Evolutionary conservation across 1,140 invertebrate species (phyloP).

Genomic region (Aphelenchoides fujianensis): DNA sequence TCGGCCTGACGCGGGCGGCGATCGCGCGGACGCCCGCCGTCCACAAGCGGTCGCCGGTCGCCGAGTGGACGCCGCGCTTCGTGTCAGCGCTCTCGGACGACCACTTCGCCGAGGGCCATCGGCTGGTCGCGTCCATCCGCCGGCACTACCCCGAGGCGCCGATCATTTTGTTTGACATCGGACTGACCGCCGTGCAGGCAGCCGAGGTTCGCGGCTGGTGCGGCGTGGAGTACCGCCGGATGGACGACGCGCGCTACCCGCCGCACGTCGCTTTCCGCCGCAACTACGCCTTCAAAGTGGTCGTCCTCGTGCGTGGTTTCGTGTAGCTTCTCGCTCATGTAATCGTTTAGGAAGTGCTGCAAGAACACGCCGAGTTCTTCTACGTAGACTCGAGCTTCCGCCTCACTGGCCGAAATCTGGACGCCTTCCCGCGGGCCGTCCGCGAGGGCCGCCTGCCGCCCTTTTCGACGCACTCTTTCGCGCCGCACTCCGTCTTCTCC

Average conservation of each 20-base stretch:
- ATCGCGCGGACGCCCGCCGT: not conserved
- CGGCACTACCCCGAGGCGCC: not conserved
- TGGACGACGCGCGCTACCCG: constrained; percentile 36
- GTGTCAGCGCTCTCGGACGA: constrained; percentile 10
- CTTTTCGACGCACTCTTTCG: not conserved
- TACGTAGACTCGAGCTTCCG: constrained; percentile 4
- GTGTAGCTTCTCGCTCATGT: not conserved
- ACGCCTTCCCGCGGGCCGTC: constrained; percentile 12
- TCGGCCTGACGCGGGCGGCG: not conserved
- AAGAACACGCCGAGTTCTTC: constrained; percentile 6
- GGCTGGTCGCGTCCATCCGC: not conserved
- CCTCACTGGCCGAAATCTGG: not conserved
- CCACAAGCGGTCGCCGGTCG: not conserved
- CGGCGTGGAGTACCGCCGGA: constrained; percentile 33
- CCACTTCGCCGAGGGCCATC: constrained; percentile 23
- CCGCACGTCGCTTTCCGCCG: constrained; percentile 16
- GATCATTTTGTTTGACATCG: constrained; percentile 16
- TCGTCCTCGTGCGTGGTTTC: constrained; percentile 22
- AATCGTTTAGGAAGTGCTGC: constrained; percentile 5
- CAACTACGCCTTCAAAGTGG: constrained; percentile 31
- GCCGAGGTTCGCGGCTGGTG: constrained; percentile 32
- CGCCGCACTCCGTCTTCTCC: constrained; percentile 7
- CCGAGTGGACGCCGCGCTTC: constrained; percentile 19
- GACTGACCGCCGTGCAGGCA: constrained; percentile 6
- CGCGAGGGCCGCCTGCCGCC: not conserved